Evolutionary conservation across 92 coral and sea anemone species (phyloP).

Genomic region (Actinostola sp.): DNA sequence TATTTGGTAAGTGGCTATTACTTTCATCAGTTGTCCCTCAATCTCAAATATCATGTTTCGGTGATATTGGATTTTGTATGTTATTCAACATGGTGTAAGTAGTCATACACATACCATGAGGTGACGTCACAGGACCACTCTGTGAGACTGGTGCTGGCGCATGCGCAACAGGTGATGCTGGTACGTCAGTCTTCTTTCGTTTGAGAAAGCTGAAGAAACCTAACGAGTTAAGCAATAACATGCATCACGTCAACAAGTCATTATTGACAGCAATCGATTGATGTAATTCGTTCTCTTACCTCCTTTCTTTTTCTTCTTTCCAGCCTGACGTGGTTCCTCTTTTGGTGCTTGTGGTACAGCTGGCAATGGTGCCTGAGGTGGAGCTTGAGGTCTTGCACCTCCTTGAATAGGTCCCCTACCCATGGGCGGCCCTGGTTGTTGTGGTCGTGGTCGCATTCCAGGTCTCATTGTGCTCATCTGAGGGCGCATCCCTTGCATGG

Average conservation of each 20-base stretch:
- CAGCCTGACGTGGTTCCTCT: neutral
- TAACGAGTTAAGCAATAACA: neutral
- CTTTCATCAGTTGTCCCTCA: no score
- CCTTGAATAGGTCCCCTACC: slow-evolving; percentile 5
- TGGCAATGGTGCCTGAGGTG: neutral
- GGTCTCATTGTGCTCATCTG: slow-evolving; percentile 28
- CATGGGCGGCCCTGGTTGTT: neutral
- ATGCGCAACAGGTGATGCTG: neutral
- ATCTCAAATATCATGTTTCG: no score
- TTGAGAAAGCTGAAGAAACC: slow-evolving; percentile 28
- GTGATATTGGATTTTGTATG: no score
- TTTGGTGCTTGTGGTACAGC: neutral
- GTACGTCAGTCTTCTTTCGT: slow-evolving; percentile 7
- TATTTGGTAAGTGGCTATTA: no score
- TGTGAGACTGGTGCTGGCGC: neutral
- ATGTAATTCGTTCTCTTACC: neutral
- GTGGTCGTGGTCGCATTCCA: slow-evolving; percentile 2
- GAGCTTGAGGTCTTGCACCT: neutral
- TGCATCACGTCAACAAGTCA: neutral
- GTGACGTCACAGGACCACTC: slow-evolving; percentile 12
- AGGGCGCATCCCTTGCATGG: slow-evolving; percentile 24
- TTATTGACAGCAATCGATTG: no score
- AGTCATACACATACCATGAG: slow-evolving; percentile 32
- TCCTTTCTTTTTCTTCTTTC: slow-evolving; percentile 35
- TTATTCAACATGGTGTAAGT: no score